A percentile compares a stretch with the other conserved stretches of the same genome.
Conservation (phyloP, 2,888 invertebrate species). For the Linnaemya tessellans region DNA sequence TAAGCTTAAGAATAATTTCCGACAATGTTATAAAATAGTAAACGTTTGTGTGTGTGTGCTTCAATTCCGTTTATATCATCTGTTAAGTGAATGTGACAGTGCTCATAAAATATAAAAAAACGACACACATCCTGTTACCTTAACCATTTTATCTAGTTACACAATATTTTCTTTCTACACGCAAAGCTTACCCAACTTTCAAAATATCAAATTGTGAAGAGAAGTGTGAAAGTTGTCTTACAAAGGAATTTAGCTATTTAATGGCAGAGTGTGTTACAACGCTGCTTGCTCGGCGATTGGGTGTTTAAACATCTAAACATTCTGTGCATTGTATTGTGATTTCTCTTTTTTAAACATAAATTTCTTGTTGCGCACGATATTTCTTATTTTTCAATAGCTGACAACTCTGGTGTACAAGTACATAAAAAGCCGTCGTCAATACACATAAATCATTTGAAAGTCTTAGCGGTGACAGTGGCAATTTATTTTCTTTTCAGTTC, state of each 20-base stretch:
- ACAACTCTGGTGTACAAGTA: neutral
- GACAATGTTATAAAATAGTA: neutral
- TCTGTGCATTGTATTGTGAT: too few species aligned
- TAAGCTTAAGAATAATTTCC: neutral
- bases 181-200: neutral
- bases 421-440: neutral
- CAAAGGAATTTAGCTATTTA: neutral
- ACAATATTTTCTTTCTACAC: neutral
- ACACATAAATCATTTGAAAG: constrained; percentile 22
- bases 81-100: neutral
- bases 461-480: constrained; percentile 3
- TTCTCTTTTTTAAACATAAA: too few species aligned
- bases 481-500: neutral
- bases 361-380: too few species aligned
- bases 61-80: neutral
- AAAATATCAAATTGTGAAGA: constrained; percentile 11
- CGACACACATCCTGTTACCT: constrained; percentile 3
- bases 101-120: neutral
- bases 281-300: neutral
- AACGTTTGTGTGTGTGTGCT: too few species aligned
- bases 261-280: neutral
- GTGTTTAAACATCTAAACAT: too few species aligned
- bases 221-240: neutral
- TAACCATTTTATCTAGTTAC: constrained; percentile 4
- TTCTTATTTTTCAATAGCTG: neutral